Evolutionary conservation across 1,140 invertebrate species (phyloP).

Genomic region (Harlomillsia oculata): DNA sequence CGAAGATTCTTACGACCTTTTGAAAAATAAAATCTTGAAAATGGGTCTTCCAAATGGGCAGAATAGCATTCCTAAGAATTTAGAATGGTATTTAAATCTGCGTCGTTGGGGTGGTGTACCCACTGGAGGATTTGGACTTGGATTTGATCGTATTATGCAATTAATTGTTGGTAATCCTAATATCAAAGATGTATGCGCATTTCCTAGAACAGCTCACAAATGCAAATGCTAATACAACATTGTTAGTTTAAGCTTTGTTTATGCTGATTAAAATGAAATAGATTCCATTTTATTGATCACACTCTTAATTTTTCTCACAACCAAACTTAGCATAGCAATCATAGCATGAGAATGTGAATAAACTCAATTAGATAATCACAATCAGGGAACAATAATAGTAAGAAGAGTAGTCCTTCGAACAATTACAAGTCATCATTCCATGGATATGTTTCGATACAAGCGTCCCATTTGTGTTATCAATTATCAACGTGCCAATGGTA

Average conservation of each 20-base stretch:
- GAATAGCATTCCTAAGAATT: conserved; percentile 40
- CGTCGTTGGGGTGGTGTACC: conserved; percentile 77
- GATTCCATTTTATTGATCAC: neutral
- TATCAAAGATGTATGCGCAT: conserved; percentile 90
- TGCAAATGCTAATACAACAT: too few species aligned
- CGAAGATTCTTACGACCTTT: conserved; percentile 61
- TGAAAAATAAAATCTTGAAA: conserved; percentile 45
- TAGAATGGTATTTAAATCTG: conserved; percentile 87
- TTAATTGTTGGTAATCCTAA: conserved; percentile 66
- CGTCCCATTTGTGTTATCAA: too few species aligned
- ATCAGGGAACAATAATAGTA: neutral
- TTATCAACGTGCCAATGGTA: too few species aligned
- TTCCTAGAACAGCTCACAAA: conserved; percentile 84
- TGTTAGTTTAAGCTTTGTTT: conserved; percentile 44
- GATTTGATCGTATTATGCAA: conserved; percentile 85
- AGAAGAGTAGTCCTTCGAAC: too few species aligned
- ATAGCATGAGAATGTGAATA: neutral
- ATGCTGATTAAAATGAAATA: neutral
- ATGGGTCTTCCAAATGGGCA: conserved; percentile 23
- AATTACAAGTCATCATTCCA: too few species aligned
- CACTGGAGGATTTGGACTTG: conserved; percentile 89
- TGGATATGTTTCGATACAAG: too few species aligned
- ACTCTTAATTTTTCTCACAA: neutral
- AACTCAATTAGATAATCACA: neutral
- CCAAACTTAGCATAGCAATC: neutral